These are phyloP conservation scores for Pycnonotus jocosus DNA, from an alignment of 2,113 vertebrate genomes.

Conservation along the genomic window DNA sequence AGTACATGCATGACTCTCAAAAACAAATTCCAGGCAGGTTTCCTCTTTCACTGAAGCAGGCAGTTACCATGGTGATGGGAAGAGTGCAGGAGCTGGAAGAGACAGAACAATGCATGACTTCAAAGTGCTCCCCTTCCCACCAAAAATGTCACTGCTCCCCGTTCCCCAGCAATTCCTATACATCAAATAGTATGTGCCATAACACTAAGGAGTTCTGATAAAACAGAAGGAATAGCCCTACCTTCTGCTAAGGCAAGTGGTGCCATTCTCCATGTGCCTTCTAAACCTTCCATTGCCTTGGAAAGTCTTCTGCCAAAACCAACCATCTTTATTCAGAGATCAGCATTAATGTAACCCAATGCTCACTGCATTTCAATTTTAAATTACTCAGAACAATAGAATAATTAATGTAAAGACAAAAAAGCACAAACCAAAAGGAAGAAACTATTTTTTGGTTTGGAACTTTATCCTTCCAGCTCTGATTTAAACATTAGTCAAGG, in stretches of 20 bases:
- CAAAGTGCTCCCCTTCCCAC: slow-evolving; percentile 26
- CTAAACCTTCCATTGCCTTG: background rate
- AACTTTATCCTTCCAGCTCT: background rate
- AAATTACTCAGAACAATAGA: background rate
- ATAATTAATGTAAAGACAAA: background rate
- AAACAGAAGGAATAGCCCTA: background rate
- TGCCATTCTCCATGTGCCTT: background rate
- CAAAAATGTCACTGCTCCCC: slow-evolving; percentile 21
- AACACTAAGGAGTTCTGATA: background rate
- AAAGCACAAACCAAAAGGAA: background rate
- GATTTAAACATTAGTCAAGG: background rate
- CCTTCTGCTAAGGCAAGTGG: background rate
- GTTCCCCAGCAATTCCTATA: background rate
- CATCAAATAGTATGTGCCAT: background rate
- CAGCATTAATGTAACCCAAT: background rate
- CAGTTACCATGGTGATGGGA: slow-evolving; percentile 59
- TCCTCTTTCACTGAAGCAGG: slow-evolving; percentile 13
- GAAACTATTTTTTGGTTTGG: background rate
- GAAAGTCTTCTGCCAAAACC: background rate
- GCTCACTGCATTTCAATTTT: background rate
- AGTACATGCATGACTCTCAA: background rate
- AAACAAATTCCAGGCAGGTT: slow-evolving; percentile 48
- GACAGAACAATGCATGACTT: slow-evolving; percentile 49
- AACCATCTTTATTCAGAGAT: background rate
- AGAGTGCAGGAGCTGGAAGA: slow-evolving; percentile 7